Percentiles rank a stretch among this genome's conserved stretches.
These are phyloP conservation scores for Oophaga sylvatica DNA, from an alignment of 2,797 vertebrate species.

Conservation along the genomic window DNA sequence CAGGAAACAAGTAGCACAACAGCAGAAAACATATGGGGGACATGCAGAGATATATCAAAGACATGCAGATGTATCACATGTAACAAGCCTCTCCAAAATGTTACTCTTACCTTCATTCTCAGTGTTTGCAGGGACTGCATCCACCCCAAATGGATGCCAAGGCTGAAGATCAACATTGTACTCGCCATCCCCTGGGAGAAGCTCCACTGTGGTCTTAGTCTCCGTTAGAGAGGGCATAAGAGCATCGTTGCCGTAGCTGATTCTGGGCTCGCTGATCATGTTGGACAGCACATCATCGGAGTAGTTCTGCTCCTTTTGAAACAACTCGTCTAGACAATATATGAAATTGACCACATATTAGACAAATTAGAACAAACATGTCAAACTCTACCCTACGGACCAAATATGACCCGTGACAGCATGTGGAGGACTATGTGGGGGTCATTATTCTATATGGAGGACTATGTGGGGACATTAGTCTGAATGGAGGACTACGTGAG, in stretches of 20 bases:
- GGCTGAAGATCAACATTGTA: conserved; percentile 86
- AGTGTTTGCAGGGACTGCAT: conserved; percentile 90
- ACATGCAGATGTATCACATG: conserved; percentile 18
- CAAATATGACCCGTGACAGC: no score
- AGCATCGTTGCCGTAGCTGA: conserved; percentile 97
- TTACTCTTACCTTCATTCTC: conserved; percentile 88
- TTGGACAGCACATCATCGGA: conserved; percentile 93
- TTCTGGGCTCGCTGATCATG: conserved; percentile 91
- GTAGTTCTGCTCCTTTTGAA: conserved; percentile 94
- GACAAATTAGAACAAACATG: not conserved
- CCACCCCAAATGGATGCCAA: conserved; percentile 91
- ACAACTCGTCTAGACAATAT: conserved; percentile 83
- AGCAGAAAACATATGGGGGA: not conserved
- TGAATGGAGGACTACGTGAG: no score
- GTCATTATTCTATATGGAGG: no score
- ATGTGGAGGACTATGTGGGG: no score
- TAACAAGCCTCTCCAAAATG: not conserved
- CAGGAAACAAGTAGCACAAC: conserved; percentile 27
- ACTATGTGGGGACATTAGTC: no score
- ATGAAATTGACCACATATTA: not conserved
- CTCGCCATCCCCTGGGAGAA: conserved; percentile 83
- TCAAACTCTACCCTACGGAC: no score
- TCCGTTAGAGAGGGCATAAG: conserved; percentile 93
- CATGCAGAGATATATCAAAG: conserved; percentile 20
- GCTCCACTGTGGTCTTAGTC: conserved; percentile 86